phyloP scores from a whole-genome alignment of 2,113 vertebrate genomes.

The Pristiophorus japonicus region DNA sequence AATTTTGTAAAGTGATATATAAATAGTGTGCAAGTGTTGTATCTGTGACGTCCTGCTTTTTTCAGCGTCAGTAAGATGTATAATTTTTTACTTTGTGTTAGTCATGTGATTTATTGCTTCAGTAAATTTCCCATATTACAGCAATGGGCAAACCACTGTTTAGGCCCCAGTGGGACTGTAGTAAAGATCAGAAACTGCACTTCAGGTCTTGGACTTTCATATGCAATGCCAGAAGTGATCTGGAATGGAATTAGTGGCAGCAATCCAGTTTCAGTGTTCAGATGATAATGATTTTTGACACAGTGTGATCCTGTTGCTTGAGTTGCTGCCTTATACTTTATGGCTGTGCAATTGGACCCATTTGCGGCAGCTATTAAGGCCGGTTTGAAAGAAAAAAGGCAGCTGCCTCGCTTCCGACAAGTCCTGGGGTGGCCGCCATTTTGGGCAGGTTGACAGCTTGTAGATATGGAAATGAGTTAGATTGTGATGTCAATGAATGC shows the following conservation, averaged over 20 bases:
- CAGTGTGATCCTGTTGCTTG: background rate
- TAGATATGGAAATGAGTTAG: too few relatives aligned
- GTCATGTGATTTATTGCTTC: background rate
- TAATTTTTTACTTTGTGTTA: background rate
- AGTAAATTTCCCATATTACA: background rate
- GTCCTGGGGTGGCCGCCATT: too few relatives aligned
- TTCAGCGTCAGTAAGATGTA: background rate
- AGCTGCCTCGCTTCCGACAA: too few relatives aligned
- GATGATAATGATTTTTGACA: background rate
- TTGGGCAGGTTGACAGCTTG: too few relatives aligned
- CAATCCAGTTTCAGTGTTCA: background rate
- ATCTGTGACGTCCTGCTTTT: background rate
- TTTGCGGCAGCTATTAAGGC: too few relatives aligned
- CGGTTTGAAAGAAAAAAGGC: too few relatives aligned
- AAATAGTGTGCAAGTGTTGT: background rate
- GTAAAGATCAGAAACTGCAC: background rate
- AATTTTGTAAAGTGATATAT: background rate
- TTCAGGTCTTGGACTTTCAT: background rate
- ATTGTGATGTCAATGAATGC: too few relatives aligned
- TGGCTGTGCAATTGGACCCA: too few relatives aligned
- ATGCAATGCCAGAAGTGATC: background rate
- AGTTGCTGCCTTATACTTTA: background rate
- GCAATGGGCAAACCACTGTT: background rate
- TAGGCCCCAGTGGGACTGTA: too few relatives aligned
- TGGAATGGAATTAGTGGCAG: background rate